Percentiles rank a stretch among this genome's conserved stretches.
phyloP scores from a whole-genome alignment of 2,888 invertebrate genomes.

The Cerastis leucographa region DNA sequence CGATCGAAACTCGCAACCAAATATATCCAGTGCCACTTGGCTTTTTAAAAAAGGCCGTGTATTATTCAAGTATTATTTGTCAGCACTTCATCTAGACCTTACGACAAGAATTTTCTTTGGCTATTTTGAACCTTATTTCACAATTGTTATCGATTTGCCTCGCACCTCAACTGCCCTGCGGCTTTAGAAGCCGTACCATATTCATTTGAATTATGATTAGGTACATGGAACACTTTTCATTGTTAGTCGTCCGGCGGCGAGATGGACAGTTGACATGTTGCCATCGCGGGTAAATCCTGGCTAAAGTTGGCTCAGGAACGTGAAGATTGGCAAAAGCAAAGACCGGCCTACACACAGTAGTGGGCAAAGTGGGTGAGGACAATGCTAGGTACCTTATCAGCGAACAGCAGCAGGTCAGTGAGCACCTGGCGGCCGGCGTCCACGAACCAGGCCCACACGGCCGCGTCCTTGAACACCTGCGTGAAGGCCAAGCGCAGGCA shows the following conservation, averaged over 20 bases:
- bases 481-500: slow-evolving; percentile 97
- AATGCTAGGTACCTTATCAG: slow-evolving; percentile 92
- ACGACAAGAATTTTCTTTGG: background rate
- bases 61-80: slow-evolving; percentile 1
- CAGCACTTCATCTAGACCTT: background rate
- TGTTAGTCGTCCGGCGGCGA: background rate
- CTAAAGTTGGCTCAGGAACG: background rate
- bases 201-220: too few relatives aligned
- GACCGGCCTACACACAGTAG: background rate
- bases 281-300: background rate
- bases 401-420: slow-evolving; percentile 96
- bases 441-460: slow-evolving; percentile 95
- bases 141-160: background rate
- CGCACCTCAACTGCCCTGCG: background rate
- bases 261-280: background rate
- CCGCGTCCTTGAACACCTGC: slow-evolving; percentile 93
- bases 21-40: background rate
- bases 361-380: background rate
- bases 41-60: background rate
- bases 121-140: background rate
- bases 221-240: background rate
- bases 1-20: background rate
- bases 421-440: slow-evolving; percentile 97
- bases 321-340: background rate
- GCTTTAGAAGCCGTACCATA: too few relatives aligned